These are phyloP conservation scores for Aphidius gifuensis DNA, from an alignment of 1,140 invertebrate species.

Conservation along the genomic window DNA sequence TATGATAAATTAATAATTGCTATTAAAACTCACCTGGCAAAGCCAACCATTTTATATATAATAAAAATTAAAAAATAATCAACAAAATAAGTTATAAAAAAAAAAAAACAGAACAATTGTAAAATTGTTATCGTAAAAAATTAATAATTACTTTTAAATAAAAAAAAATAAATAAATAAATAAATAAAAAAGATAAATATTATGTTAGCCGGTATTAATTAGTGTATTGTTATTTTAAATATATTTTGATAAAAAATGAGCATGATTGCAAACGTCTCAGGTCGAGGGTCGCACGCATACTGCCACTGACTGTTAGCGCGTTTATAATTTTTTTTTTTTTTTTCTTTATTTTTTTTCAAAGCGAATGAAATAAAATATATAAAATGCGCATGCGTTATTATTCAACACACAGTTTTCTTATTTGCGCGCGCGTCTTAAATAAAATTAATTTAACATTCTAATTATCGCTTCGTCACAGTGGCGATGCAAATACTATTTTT, in stretches of 20 bases:
- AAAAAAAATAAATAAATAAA: background rate
- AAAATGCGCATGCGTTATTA: constrained; percentile 22
- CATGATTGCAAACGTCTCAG: constrained; percentile 15
- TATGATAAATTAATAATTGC: no score
- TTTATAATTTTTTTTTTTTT: constrained; percentile 24
- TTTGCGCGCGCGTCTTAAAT: background rate
- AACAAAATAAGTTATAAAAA: constrained; percentile 1
- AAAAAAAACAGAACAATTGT: no score
- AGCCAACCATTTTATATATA: constrained; percentile 39
- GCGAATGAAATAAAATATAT: constrained; percentile 10
- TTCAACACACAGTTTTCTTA: constrained; percentile 1
- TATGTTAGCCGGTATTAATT: no score
- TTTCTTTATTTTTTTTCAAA: constrained; percentile 33
- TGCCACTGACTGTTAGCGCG: constrained; percentile 26
- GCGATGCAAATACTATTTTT: background rate
- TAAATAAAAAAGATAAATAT: background rate
- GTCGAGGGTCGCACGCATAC: constrained; percentile 34
- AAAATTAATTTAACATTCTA: constrained; percentile 3
- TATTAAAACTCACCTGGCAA: constrained; percentile 34
- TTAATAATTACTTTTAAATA: no score
- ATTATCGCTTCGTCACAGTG: constrained; percentile 2
- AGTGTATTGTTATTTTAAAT: background rate
- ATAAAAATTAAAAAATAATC: background rate
- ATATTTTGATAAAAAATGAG: background rate
- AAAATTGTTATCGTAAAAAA: no score